These are phyloP conservation scores for Hemaris fuciformis DNA, from an alignment of 2,888 invertebrate species.

Conservation along the genomic window DNA sequence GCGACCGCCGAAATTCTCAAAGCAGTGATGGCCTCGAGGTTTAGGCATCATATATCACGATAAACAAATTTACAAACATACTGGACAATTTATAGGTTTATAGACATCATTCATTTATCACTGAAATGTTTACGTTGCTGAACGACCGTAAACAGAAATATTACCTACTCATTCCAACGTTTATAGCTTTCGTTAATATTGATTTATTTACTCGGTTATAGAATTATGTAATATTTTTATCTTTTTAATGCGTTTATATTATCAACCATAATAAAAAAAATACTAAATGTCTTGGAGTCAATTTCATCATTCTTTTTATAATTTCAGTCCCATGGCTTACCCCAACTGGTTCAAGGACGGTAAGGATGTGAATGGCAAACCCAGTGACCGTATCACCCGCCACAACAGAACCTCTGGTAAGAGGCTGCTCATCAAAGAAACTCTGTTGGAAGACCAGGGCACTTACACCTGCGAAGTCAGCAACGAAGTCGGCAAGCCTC, in stretches of 20 bases:
- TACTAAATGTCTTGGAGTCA: slow-evolving; percentile 14
- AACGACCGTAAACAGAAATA: neutral
- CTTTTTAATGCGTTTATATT: neutral
- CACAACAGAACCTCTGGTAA: slow-evolving; percentile 65
- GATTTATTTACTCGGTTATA: neutral
- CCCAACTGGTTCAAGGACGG: slow-evolving; percentile 66
- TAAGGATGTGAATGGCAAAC: slow-evolving; percentile 46
- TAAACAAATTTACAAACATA: neutral
- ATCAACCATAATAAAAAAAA: neutral
- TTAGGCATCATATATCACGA: neutral
- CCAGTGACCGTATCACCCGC: slow-evolving; percentile 49
- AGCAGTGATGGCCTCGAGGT: no score
- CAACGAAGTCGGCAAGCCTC: slow-evolving; percentile 52
- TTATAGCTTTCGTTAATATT: neutral
- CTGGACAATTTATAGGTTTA: no score
- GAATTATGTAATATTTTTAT: neutral
- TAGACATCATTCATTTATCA: neutral
- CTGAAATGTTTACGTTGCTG: neutral
- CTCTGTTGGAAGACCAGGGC: slow-evolving; percentile 52
- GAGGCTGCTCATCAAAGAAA: slow-evolving; percentile 60
- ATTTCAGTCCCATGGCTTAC: slow-evolving; percentile 55
- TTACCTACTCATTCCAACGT: neutral
- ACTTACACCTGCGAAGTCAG: slow-evolving; percentile 56
- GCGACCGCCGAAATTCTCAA: no score
- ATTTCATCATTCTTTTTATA: neutral